Evolutionary conservation across 2,113 vertebrate species (phyloP), one percentile per base, ranked within the genome.

Genomic region (Myotis brandtii): DNA sequence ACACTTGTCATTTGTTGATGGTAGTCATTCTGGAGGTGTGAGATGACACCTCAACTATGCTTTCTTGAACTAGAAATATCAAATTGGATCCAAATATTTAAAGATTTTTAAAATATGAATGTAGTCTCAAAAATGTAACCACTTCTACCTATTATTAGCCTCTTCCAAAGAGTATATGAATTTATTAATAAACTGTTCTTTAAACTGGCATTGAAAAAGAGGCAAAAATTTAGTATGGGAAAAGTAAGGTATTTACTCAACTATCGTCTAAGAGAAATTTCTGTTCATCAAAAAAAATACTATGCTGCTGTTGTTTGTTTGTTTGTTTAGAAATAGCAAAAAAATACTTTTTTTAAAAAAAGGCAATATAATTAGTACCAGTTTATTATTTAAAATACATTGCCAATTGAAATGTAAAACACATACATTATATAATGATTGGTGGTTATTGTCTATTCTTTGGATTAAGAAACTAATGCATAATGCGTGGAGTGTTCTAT

Each of bases 341-440:
- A 94, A 94, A 56, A 23, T 43, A 67, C 72, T 96, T 18, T 86
- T 81, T 92, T 89, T 88, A 77, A 93, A 81, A n/a, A 13, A 72
- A 83, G 2, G 6, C 27, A 88, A 66, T 86, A 73, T n/a, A 80
- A 76, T 37, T 83, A 37, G 1, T 90, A 11, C 25, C 17, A n/a
- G 40, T 59, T 59, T 70, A n/a, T 89, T 64, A 66, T 69, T 95
- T 77, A 89, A 85, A 32, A 54, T 52, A 34, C 3, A 92, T 76
- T 91, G 6, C 25, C 56, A 94, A 27, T 89, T 92, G 90, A 92
- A 86, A 92, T 92, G 10, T 81, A 96, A 91, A 95, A 64, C 16
- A 20, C 43, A 50, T 50, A 46, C 80, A 59, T 67, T 93, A 82
- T 92, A 59, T 72, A 94, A 14, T 79, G 40, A 79, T 70, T 76